These are phyloP conservation scores for Pyrocephalus nanus DNA, from an alignment of 2,797 vertebrate species.

Conservation along the genomic window DNA sequence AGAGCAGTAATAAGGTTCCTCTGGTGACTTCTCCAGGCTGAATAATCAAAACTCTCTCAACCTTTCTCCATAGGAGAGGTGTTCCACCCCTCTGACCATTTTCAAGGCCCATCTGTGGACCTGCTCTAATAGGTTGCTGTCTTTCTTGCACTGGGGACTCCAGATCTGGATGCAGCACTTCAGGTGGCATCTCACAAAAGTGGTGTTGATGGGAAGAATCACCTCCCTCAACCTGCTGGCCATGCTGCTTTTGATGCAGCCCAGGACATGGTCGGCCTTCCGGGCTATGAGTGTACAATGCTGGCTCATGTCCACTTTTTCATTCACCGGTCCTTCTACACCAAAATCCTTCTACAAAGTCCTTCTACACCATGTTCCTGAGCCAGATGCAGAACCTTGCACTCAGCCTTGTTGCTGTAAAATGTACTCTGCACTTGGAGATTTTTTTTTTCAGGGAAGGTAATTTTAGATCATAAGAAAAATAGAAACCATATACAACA, in stretches of 20 bases:
- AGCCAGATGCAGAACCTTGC: neutral
- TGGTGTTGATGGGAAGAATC: accelerated
- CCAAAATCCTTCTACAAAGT: neutral
- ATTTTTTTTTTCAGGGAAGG: neutral
- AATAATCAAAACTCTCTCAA: neutral
- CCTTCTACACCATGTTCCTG: neutral
- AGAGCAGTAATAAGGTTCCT: neutral
- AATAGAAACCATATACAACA: neutral
- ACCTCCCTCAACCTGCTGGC: neutral
- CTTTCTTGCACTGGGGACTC: neutral
- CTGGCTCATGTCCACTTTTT: neutral
- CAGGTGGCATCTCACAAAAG: accelerated
- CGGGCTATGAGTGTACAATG: accelerated
- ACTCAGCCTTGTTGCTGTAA: neutral
- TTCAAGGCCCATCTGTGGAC: neutral
- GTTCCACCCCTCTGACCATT: accelerated
- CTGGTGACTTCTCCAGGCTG: neutral
- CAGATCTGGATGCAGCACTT: neutral
- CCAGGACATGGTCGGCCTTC: neutral
- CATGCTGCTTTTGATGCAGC: neutral
- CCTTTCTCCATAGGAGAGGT: neutral
- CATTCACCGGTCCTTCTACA: neutral
- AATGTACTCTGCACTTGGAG: neutral
- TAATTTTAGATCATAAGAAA: neutral
- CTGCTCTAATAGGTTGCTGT: accelerated